These are phyloP conservation scores for Channallabes apus DNA, from an alignment of 2,797 vertebrate species.

Conservation along the genomic window DNA sequence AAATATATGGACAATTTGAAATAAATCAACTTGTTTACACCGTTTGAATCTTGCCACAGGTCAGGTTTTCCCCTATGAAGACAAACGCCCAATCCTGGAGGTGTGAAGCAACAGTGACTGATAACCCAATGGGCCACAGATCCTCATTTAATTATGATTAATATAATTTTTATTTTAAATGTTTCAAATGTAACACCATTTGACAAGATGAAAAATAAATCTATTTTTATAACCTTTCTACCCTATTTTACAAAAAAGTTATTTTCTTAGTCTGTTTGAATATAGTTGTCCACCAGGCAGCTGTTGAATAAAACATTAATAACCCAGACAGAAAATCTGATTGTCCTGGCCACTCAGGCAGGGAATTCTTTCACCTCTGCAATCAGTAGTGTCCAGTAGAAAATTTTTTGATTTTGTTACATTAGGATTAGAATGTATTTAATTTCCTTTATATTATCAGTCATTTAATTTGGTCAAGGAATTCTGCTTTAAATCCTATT, in stretches of 20 bases:
- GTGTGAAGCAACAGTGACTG: too few relatives aligned
- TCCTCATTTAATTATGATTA: too few relatives aligned
- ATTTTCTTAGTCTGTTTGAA: neutral
- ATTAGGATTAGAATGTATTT: neutral
- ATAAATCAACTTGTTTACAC: too few relatives aligned
- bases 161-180: neutral
- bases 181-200: neutral
- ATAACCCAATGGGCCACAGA: too few relatives aligned
- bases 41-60: too few relatives aligned
- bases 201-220: neutral
- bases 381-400: neutral
- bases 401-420: neutral
- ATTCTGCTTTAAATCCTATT: neutral
- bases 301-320: constrained; percentile 3
- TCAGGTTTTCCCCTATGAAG: too few relatives aligned
- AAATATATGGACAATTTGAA: too few relatives aligned
- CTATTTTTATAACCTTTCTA: neutral
- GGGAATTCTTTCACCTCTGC: neutral
- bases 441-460: neutral
- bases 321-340: neutral
- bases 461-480: neutral
- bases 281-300: neutral
- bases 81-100: too few relatives aligned
- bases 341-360: neutral
- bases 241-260: neutral